Evolutionary conservation across 2,113 vertebrate genomes (phyloP), one percentile per base, ranked within the genome.

Genomic region (Centropus unirufus): DNA sequence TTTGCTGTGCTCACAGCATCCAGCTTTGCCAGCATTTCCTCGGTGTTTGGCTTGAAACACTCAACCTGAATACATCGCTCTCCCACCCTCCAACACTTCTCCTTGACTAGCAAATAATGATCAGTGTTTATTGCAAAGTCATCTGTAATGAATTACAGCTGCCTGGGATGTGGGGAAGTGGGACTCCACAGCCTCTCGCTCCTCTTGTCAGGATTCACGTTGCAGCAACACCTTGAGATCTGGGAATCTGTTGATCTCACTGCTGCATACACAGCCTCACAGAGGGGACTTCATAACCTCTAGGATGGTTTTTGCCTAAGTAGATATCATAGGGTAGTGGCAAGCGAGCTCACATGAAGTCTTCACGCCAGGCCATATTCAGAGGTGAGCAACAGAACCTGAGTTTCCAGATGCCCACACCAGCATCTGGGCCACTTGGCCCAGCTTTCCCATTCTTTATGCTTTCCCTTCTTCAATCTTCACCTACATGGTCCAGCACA

Each of bases 121-220:
- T 59, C 73, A 83, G 21, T 73, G 20, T 49, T 91, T 87, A 58
- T 81, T 62, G 11, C 39, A 61, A 8, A 27, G 40, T 22, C 34
- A 10, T 54, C 77, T 63, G 14, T 67, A 87, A 51, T 26, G 36
- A 32, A 39, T 75, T 87, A 51, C 57, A 85, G 69, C 32, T 93
- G 63, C 58, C 3, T 0, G 0, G 34, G 30, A 27, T 39, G 14
- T 0, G 0, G n/a, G 52, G 69, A 84, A 67, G 39, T 40, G 73
- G 26, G 27, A 34, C 10, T 80, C 57, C 57, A 40, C 7, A 39
- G 40, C 44, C 12, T 39, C 40, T 73, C 5, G 1, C 44, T 68
- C 30, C 32, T 78, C n/a, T n/a, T 55, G 23, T 69, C 61, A 79
- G 54, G 46, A 32, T 63, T 89, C 14, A 12, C 14, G 9, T 26